Conservation (phyloP, 2,113 vertebrate genomes). For the Pteropus alecto region DNA sequence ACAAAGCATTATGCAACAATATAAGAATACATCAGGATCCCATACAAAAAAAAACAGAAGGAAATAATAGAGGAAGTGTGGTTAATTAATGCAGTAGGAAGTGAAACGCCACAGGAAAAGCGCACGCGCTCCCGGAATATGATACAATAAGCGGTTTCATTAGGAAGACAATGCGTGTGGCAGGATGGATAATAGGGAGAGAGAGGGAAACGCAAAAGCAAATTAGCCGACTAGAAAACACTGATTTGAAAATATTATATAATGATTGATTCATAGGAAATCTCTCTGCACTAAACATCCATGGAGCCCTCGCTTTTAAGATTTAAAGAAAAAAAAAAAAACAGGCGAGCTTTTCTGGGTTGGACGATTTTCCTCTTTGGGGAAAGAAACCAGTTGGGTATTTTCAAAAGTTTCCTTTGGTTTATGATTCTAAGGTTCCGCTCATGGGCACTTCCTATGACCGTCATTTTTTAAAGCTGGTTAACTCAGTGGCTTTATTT, state of each 20-base stretch:
- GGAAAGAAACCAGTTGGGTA: background rate
- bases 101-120: background rate
- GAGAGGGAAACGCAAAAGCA: conserved; percentile 53
- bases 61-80: conserved; percentile 58
- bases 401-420: conserved; percentile 42
- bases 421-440: conserved; percentile 20
- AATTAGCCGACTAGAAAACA: conserved; percentile 60
- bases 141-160: conserved; percentile 53
- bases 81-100: conserved; percentile 64
- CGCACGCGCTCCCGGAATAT: background rate
- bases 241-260: conserved; percentile 51
- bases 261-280: conserved; percentile 42
- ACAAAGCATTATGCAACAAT: conserved; percentile 24
- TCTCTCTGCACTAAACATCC: background rate
- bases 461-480: conserved; percentile 60
- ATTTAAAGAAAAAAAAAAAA: conserved; percentile 44
- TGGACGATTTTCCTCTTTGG: background rate
- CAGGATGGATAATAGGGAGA: conserved; percentile 39
- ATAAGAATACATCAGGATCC: conserved; percentile 41
- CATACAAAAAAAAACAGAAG: background rate
- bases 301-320: background rate
- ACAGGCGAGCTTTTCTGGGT: conserved; percentile 44
- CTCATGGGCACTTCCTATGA: conserved; percentile 1
- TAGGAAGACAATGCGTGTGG: conserved; percentile 62
- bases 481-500: conserved; percentile 29